Evolutionary conservation across 2,797 vertebrate species (phyloP), one percentile per base, ranked within the genome.

Genomic region (Hipposideros larvatus): DNA sequence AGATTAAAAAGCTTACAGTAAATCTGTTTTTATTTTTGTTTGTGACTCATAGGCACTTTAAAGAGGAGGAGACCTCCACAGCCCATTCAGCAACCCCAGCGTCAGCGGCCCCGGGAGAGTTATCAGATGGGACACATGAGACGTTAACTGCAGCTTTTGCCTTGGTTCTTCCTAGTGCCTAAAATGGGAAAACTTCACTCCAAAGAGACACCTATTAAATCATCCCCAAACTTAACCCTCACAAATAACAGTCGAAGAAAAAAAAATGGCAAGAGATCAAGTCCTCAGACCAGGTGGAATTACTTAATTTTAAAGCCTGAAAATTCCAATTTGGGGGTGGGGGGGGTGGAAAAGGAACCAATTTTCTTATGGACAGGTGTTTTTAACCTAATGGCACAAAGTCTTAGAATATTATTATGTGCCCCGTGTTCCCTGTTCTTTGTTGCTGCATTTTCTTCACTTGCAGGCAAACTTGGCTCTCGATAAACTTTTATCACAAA

Each of bases 101-200:
- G 98, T 68, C 99, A 99, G 97, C 98, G 98, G 87, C 97, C 98
- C 90, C 98, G 99, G 93, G 99, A 99, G 95, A 99, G 98, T 98
- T 99, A 99, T 90, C 99, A 99, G 83, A 99, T 99, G 99, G 99
- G 99, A 96, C 99, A 99, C 97, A 98, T 99, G 99, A 99, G 99
- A 98, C 99, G 95, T 97, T 99, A 98, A 99, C 97, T 97, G 87
- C 98, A 98, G 99, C 98, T 98, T 98, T 99, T 99, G 99, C 99
- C 99, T 99, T 99, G 99, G 99, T 99, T 99, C 99, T 99, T 99
- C 98, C 98, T 99, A 99, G 99, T 99, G 99, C 99, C 99, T 99
- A 99, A 99, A 99, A 98, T 98, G 98, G 99, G 99, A 99, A 99
- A 99, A 99, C 98, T 99, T 99, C 99, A 99, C 99, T 99, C 99